These are phyloP conservation scores for Amblyjoppa proteus DNA, from an alignment of 2,888 invertebrate species.

Conservation along the genomic window DNA sequence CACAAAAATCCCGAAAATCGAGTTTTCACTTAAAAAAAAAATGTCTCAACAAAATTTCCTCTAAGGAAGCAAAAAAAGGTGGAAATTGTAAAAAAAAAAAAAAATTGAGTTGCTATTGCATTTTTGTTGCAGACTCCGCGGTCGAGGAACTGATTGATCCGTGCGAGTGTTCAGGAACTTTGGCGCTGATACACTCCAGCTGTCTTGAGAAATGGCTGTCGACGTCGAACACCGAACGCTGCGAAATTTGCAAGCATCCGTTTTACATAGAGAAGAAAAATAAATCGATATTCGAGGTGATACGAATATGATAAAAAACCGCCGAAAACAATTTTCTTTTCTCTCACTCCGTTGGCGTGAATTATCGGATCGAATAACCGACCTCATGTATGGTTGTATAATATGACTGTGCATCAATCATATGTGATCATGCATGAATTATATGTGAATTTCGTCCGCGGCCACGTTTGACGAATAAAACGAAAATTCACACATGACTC, in stretches of 20 bases:
- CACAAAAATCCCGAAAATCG: too few species aligned
- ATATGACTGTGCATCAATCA: too few species aligned
- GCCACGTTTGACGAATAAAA: too few species aligned
- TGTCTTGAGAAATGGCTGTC: constrained; percentile 87
- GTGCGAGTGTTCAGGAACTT: constrained; percentile 86
- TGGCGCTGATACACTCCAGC: constrained; percentile 86
- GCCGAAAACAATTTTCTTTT: neutral
- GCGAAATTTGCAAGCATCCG: constrained; percentile 86
- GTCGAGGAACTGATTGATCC: constrained; percentile 86
- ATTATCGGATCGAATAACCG: too few species aligned
- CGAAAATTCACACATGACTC: too few species aligned
- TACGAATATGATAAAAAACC: neutral
- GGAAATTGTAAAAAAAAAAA: neutral
- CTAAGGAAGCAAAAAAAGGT: too few species aligned
- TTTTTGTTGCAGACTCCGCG: constrained; percentile 78
- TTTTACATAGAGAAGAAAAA: constrained; percentile 84
- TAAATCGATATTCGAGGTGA: constrained; percentile 80
- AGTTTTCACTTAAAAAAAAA: neutral
- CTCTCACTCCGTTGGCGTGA: too few species aligned
- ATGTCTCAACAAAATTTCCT: neutral
- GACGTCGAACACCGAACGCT: constrained; percentile 85
- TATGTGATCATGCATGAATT: too few species aligned
- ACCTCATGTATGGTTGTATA: too few species aligned
- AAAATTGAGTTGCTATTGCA: constrained; percentile 6
- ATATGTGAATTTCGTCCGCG: too few species aligned